A percentile compares a stretch with the other conserved stretches of the same genome.
Conservation (phyloP, 2,113 vertebrate species). For the Ploceus nigricollis region DNA sequence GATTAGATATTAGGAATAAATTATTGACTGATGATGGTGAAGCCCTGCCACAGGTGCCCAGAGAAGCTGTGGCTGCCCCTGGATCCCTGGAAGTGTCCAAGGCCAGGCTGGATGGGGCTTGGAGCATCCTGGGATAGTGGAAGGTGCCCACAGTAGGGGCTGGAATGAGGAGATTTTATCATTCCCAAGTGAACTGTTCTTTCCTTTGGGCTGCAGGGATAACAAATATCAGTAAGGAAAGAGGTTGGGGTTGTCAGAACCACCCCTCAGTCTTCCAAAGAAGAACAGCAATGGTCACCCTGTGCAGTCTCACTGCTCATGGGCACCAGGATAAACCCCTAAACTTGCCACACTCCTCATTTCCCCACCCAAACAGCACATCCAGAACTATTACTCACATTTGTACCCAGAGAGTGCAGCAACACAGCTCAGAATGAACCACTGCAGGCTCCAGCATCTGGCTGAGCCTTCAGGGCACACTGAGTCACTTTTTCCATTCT, state of each 20-base stretch:
- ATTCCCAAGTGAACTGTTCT: neutral
- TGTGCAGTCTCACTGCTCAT: neutral
- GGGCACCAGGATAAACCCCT: neutral
- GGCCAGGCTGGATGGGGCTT: rapidly evolving
- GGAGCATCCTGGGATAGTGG: neutral
- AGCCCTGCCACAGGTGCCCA: rapidly evolving
- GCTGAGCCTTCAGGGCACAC: neutral
- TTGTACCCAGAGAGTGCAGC: neutral
- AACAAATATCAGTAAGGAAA: neutral
- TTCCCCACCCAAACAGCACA: neutral
- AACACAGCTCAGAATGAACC: neutral
- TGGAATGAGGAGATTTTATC: neutral
- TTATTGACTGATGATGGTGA: neutral
- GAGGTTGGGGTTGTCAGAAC: neutral
- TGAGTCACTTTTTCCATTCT: neutral
- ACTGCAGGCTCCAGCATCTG: neutral
- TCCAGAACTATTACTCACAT: rapidly evolving
- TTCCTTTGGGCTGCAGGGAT: neutral
- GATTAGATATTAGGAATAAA: neutral
- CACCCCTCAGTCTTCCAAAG: neutral
- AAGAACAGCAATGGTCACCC: neutral
- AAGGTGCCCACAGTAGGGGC: rapidly evolving
- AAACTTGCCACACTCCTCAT: neutral
- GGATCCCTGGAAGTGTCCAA: neutral
- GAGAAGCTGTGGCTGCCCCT: neutral